Conservation (phyloP, 1,140 invertebrate genomes). For the Hypothenemus hampei region DNA sequence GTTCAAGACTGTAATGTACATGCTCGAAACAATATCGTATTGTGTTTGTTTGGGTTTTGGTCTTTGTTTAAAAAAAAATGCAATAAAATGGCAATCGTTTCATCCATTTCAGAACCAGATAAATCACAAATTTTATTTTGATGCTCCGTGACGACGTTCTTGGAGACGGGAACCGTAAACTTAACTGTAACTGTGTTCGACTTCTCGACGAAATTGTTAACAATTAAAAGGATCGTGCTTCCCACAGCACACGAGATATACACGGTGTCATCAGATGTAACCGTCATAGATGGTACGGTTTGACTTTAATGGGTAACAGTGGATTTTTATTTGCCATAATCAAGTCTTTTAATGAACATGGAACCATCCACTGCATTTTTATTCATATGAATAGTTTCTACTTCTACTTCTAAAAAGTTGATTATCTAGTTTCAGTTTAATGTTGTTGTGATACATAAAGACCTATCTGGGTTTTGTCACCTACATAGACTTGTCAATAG, state of each 20-base stretch:
- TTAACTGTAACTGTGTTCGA: background rate
- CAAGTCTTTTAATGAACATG: too few relatives aligned
- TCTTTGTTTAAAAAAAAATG: background rate
- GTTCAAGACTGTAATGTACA: constrained; percentile 3
- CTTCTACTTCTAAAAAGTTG: too few relatives aligned
- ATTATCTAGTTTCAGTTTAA: too few relatives aligned
- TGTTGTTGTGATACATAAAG: too few relatives aligned
- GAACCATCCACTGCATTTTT: too few relatives aligned
- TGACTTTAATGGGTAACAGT: too few relatives aligned
- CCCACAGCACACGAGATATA: constrained; percentile 16
- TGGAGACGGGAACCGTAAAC: background rate
- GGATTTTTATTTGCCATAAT: too few relatives aligned
- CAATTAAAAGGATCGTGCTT: constrained; percentile 14
- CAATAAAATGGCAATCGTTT: background rate
- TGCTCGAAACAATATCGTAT: constrained; percentile 7
- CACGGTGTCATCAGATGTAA: constrained; percentile 22
- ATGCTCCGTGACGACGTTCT: background rate
- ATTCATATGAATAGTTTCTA: too few relatives aligned
- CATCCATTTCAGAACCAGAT: background rate
- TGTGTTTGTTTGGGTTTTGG: constrained; percentile 4
- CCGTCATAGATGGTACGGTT: constrained; percentile 16
- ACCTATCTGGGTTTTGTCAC: too few relatives aligned
- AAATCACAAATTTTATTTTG: background rate
- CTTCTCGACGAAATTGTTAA: too few relatives aligned
- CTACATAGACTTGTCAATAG: too few relatives aligned